Base-by-base conservation (phyloP, 2,888 invertebrate genomes). In the Hypsopygia costalis region DNA sequence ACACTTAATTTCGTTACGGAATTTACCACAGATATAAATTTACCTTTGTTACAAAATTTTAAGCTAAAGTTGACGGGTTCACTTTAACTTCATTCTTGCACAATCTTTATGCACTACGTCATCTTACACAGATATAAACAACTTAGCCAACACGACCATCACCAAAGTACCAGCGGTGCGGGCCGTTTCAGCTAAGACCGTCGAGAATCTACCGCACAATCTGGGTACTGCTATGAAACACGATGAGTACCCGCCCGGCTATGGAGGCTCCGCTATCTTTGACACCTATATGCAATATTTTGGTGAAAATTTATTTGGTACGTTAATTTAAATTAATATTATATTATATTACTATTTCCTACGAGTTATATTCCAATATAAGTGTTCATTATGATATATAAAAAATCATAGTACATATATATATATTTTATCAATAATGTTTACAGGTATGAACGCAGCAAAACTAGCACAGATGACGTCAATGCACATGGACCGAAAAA, bases 271-370 rank as follows among this genome's bases (percentile, higher is more conserved):
- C 3, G 94, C 95, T 1, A 91, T 97, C 41, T 82, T 97, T 46
- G 96, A 97, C 75, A 96, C 96, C 8, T 97, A 97, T 72, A 90
- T 97, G 46, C 96, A 97, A 74, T 93, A 95, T 63, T 95, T 97
- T 62, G 94, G 95, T 1, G 96, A 96, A 72, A 96, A 94, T 66
- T 93, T 94, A 36, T 92, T 93, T 46, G 91, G 94, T 85, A 70
- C 90, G 85, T 64, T 40, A 16, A 16, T n/a, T n/a, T n/a, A n/a
- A n/a, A n/a, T n/a, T n/a, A n/a, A n/a, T n/a, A n/a, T n/a, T n/a
- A n/a, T n/a, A n/a, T n/a, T n/a, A n/a, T n/a, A n/a, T n/a, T n/a
- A n/a, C n/a, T n/a, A n/a, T n/a, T n/a, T n/a, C n/a, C n/a, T n/a
- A n/a, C n/a, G n/a, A n/a, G n/a, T n/a, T n/a, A n/a, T n/a, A n/a